Percentiles rank a stretch among this genome's conserved stretches.
Evolutionary conservation across 2,113 vertebrate species (phyloP).

Genomic region (Pseudorasbora parva): DNA sequence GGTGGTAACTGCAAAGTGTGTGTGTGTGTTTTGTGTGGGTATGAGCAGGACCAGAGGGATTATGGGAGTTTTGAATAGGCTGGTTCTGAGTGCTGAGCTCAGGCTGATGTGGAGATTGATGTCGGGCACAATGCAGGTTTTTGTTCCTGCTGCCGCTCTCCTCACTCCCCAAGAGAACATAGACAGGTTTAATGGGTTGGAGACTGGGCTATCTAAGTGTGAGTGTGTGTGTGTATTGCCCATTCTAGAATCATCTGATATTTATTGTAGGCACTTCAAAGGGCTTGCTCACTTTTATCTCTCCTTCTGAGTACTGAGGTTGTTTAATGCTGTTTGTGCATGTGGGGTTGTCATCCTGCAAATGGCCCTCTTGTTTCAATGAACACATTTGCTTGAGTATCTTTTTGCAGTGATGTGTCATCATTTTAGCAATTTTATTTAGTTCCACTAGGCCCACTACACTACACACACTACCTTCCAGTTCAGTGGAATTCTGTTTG

Average conservation of each 20-base stretch:
- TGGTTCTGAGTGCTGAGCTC: constrained; percentile 56
- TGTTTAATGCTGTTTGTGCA: not conserved
- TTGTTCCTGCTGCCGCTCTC: constrained; percentile 56
- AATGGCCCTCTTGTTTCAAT: not conserved
- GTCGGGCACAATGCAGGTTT: constrained; percentile 73
- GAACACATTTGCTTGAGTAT: not conserved
- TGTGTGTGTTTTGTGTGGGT: constrained; percentile 37
- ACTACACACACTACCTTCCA: not conserved
- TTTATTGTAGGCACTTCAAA: constrained; percentile 52
- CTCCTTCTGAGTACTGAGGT: not conserved
- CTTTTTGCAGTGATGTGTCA: not conserved
- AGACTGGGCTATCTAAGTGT: constrained; percentile 9
- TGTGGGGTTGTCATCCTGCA: constrained; percentile 33
- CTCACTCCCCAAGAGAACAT: not conserved
- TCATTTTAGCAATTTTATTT: not conserved
- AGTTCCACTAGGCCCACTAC: too few relatives aligned
- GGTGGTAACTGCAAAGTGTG: constrained; percentile 11
- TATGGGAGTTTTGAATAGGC: constrained; percentile 67
- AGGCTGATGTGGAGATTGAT: constrained; percentile 75
- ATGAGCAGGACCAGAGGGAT: constrained; percentile 56
- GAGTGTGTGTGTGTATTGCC: constrained; percentile 24
- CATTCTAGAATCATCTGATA: constrained; percentile 44
- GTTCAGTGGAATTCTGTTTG: not conserved
- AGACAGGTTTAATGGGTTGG: constrained; percentile 14
- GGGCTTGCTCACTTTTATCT: constrained; percentile 15